Conservation (phyloP, 2,113 vertebrate genomes). For the Rhinoderma darwinii region DNA sequence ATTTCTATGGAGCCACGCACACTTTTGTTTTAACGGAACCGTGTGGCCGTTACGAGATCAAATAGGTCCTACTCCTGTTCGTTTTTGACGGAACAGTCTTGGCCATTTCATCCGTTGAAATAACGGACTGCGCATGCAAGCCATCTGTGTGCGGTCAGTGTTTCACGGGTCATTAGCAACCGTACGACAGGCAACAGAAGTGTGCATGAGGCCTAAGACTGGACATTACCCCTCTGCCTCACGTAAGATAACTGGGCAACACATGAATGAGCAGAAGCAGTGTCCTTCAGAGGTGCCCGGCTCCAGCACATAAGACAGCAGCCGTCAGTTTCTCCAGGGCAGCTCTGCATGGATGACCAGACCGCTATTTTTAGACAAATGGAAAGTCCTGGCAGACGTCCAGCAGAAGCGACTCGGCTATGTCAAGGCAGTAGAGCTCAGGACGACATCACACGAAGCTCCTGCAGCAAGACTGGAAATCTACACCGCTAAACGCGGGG, state of each 20-base stretch:
- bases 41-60: too few relatives aligned
- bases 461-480: background rate
- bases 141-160: too few relatives aligned
- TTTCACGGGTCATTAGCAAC: too few relatives aligned
- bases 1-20: too few relatives aligned
- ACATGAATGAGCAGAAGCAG: background rate
- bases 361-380: conserved; percentile 26
- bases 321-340: background rate
- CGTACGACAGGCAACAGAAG: too few relatives aligned
- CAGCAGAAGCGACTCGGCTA: background rate
- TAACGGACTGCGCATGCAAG: too few relatives aligned
- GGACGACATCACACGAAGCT: background rate
- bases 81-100: too few relatives aligned
- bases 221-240: too few relatives aligned
- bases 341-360: background rate
- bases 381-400: conserved; percentile 16
- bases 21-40: too few relatives aligned
- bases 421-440: background rate
- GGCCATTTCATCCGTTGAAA: too few relatives aligned
- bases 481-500: background rate
- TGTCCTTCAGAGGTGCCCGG: background rate
- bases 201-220: too few relatives aligned
- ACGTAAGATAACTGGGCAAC: background rate
- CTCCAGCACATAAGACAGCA: background rate
- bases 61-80: too few relatives aligned